phyloP scores from a whole-genome alignment of 2,797 vertebrate genomes.

The Sebastes ruberrimus region DNA sequence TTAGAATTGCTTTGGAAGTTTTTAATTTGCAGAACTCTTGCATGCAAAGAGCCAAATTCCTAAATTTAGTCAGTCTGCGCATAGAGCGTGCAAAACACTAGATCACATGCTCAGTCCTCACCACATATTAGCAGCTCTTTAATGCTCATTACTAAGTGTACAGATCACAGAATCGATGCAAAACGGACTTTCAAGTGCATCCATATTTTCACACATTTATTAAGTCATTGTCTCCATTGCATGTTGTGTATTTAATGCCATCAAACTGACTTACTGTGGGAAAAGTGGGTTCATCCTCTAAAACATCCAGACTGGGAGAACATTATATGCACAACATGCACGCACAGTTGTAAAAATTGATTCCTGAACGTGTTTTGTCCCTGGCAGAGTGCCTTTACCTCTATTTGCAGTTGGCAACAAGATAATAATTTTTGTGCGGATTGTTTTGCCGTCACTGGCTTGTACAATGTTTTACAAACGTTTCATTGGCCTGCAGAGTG shows the following conservation, averaged over 20 bases:
- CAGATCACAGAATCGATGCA: rapidly evolving
- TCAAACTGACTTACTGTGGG: neutral
- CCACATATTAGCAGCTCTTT: too few species aligned
- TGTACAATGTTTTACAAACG: neutral
- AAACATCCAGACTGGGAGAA: neutral
- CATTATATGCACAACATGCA: rapidly evolving
- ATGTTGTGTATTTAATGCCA: neutral
- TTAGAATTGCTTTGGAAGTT: too few species aligned
- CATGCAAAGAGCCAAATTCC: too few species aligned
- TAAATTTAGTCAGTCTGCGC: too few species aligned
- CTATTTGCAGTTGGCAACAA: neutral
- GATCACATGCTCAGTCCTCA: too few species aligned
- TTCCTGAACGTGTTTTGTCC: neutral
- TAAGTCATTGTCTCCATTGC: neutral
- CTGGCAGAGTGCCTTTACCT: neutral
- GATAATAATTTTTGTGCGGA: neutral
- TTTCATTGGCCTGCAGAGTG: neutral
- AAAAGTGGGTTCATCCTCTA: neutral
- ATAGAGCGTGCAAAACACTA: too few species aligned
- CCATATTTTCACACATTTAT: neutral
- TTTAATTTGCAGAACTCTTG: too few species aligned
- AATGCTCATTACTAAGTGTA: too few species aligned
- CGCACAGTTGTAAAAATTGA: neutral
- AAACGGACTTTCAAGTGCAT: rapidly evolving
- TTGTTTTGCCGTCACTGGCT: neutral